These are phyloP conservation scores for Harpalus rufipes DNA, from an alignment of 2,888 invertebrate species.

Conservation along the genomic window DNA sequence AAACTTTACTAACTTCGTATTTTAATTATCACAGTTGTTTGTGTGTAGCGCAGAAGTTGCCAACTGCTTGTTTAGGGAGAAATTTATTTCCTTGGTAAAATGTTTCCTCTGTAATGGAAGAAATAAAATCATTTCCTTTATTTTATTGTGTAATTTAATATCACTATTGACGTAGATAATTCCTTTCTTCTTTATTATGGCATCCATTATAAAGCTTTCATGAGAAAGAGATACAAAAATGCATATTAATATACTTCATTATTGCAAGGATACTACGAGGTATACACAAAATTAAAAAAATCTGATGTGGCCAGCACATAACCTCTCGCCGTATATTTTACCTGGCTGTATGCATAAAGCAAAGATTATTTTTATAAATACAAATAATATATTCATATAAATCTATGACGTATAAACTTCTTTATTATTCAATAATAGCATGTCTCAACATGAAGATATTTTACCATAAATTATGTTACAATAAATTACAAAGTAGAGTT, in stretches of 20 bases:
- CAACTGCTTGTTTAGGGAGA: slow-evolving; percentile 43
- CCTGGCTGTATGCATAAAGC: too few species aligned
- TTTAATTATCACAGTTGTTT: slow-evolving; percentile 55
- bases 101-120: slow-evolving; percentile 44
- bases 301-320: too few species aligned
- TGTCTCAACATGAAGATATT: too few species aligned
- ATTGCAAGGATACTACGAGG: too few species aligned
- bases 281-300: too few species aligned
- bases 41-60: slow-evolving; percentile 38
- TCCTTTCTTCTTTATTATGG: slow-evolving; percentile 8
- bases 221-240: background rate
- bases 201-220: background rate
- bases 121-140: slow-evolving; percentile 41
- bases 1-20: slow-evolving; percentile 56
- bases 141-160: slow-evolving; percentile 28
- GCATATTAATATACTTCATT: background rate
- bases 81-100: slow-evolving; percentile 54
- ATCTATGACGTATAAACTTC: too few species aligned
- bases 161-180: slow-evolving; percentile 5
- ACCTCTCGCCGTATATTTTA: too few species aligned
- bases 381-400: too few species aligned
- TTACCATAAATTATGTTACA: too few species aligned
- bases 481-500: too few species aligned
- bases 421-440: too few species aligned
- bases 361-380: too few species aligned